Conservation (phyloP, 1,140 invertebrate species). For the Elysia chlorotica region DNA sequence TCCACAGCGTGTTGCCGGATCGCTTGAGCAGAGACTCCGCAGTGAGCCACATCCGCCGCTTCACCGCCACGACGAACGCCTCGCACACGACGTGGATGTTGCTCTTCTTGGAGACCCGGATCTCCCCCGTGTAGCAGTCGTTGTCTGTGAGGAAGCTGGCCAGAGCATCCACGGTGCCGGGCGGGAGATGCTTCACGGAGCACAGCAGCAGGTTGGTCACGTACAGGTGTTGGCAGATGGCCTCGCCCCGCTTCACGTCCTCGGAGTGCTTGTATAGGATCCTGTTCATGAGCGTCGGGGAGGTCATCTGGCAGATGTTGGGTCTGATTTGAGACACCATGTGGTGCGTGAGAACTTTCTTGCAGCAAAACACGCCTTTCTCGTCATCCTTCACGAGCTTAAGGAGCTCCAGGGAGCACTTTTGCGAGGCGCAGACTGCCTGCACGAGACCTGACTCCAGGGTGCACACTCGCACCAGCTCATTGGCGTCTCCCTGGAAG, state of each 20-base stretch:
- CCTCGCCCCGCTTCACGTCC: background rate
- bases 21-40: conserved; percentile 1
- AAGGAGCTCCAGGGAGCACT: conserved; percentile 5
- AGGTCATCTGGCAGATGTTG: background rate
- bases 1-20: conserved; percentile 3
- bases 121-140: conserved; percentile 1
- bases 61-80: conserved; percentile 3
- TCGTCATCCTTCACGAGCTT: background rate
- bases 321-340: conserved; percentile 8
- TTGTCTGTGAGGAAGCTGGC: background rate
- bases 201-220: background rate
- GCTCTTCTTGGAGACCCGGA: conserved; percentile 17
- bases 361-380: background rate
- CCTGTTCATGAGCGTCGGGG: background rate
- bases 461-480: conserved; percentile 19
- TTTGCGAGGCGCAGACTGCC: background rate
- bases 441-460: conserved; percentile 5
- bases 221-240: background rate
- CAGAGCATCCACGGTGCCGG: background rate
- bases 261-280: conserved; percentile 9
- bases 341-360: conserved; percentile 17
- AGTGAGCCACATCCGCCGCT: conserved; percentile 8
- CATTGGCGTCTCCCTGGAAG: conserved; percentile 12
- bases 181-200: background rate
- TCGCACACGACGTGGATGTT: conserved; percentile 12